phyloP scores from a whole-genome alignment of 2,797 vertebrate species.

The Hemitrygon akajei region DNA sequence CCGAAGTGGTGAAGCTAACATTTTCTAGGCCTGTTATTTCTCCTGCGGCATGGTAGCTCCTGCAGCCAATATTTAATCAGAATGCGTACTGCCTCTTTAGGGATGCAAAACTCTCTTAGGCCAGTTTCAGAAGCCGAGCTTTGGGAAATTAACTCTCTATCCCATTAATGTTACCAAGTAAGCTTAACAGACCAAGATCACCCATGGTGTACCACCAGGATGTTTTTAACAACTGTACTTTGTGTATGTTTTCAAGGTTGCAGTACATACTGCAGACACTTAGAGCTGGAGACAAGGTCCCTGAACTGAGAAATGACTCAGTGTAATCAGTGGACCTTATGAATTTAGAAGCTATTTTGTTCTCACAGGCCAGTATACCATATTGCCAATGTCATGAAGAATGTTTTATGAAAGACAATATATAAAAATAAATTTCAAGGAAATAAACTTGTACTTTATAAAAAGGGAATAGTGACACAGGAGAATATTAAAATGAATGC shows the following conservation, averaged over 20 bases:
- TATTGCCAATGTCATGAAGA: not conserved
- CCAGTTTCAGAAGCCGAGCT: not conserved
- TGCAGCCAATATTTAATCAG: not conserved
- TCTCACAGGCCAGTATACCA: not conserved
- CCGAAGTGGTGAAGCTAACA: not conserved
- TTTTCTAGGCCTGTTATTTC: not conserved
- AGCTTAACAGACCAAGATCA: not conserved
- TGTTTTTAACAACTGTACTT: not conserved
- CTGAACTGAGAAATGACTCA: not conserved
- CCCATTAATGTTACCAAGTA: not conserved
- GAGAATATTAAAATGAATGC: not conserved
- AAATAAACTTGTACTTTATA: not conserved
- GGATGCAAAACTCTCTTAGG: not conserved
- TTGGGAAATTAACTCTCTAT: not conserved
- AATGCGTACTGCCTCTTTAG: not conserved
- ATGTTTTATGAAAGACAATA: too few species aligned
- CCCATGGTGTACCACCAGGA: not conserved
- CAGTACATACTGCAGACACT: not conserved
- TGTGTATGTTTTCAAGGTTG: not conserved
- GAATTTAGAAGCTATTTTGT: not conserved
- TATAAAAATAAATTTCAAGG: not conserved
- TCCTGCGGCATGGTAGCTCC: not conserved
- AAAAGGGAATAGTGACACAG: not conserved
- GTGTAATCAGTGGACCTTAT: not conserved
- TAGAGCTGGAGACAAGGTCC: not conserved